phyloP scores from a whole-genome alignment of 2,797 vertebrate species.

The Pangasius mekongensis region DNA sequence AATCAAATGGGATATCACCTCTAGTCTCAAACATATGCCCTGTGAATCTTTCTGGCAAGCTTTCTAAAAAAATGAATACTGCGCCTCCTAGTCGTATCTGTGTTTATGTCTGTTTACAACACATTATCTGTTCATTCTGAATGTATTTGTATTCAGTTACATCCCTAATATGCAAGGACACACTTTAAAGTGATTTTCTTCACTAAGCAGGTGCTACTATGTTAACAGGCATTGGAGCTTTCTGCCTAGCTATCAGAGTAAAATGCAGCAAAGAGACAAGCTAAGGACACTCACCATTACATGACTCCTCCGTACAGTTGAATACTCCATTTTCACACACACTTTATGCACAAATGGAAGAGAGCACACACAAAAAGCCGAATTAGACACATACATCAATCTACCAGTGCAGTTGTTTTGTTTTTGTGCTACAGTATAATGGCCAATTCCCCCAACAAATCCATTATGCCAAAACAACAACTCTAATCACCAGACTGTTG shows the following conservation, averaged over 20 bases:
- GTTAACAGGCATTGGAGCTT: not conserved
- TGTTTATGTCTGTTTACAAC: not conserved
- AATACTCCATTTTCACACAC: constrained; percentile 78
- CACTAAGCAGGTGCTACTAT: not conserved
- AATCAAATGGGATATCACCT: too few relatives aligned
- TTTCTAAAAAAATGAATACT: not conserved
- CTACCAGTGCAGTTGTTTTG: not conserved
- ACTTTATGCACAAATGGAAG: constrained; percentile 64
- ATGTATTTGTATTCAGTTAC: not conserved
- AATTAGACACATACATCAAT: constrained; percentile 23
- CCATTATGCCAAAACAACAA: constrained; percentile 24
- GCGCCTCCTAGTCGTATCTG: not conserved
- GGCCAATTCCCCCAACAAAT: not conserved
- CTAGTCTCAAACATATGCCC: not conserved
- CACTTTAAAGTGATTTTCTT: not conserved
- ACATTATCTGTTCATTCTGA: not conserved
- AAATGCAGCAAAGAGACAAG: constrained; percentile 19
- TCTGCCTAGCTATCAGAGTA: not conserved
- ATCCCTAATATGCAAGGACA: too few relatives aligned
- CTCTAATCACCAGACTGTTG: constrained; percentile 12
- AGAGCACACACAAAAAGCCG: constrained; percentile 3
- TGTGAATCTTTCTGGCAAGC: not conserved
- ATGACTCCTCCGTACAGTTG: constrained; percentile 75
- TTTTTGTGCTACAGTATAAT: constrained; percentile 10
- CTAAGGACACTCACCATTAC: constrained; percentile 78